Evolutionary conservation across 2,888 invertebrate species (phyloP), one percentile per base, ranked within the genome.

Genomic region (Caenorhabditis japonica): DNA sequence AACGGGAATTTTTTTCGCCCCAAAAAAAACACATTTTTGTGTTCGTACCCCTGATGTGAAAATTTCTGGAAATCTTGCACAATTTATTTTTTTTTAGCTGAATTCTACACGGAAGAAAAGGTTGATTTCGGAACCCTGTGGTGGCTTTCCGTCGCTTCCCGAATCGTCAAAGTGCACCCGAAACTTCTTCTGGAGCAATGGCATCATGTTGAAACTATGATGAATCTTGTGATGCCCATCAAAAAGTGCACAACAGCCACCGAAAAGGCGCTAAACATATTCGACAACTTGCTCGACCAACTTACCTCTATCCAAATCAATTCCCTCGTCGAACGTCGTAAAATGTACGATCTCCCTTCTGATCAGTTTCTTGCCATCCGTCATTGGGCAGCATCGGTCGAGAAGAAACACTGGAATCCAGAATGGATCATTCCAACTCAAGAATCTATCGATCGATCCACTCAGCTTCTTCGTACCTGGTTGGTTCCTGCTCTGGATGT

Each of bases 311-410:
- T 92, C 1, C 91, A 79, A 27, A 39, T 77, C 4, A 53, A 66
- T n/a, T 56, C 60, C 0, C 39, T 61, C 5, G 55, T 34, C 4
- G 51, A 52, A 15, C 49, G 61, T 2, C 41, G 62, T 15, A 53
- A 53, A 19, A 30, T 58, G 33, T 92, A 91, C 82, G 91, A 91
- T 19, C 89, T 90, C 38, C 92, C 92, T 0, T 90, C 92, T 0
- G 90, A 91, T 66, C 91, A 92, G 64, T 92, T 92, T 89, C 89
- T 93, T 44, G 92, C 93, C 10, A 90, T 94, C 56, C 87, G 90
- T 88, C 92, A 94, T 79, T 96, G 95, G 95, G 95, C 94, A 0
- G 90, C 91, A 69, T 90, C 92, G 0, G 91, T 92, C 17, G 89
- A 92, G 80, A 88, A 93, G 19, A 90, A 92, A 60, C 90, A 92